Evolutionary conservation across 2,797 vertebrate species (phyloP), one percentile per base, ranked within the genome.

Genomic region (Peromyscus attwateri): DNA sequence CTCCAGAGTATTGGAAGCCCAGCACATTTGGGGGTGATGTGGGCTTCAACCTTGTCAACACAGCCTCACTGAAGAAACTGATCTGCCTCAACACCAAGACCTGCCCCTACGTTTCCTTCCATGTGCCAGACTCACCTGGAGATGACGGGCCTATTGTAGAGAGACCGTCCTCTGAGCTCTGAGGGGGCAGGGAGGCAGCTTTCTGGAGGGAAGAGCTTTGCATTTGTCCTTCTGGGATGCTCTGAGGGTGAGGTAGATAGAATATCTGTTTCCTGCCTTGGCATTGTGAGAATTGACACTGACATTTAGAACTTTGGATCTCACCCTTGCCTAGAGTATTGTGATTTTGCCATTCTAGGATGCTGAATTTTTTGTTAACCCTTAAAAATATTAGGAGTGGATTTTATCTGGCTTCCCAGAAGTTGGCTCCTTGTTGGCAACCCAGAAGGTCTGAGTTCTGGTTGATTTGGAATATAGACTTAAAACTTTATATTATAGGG

Each of bases 1-100:
- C 99, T 60, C 99, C 99, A 0, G 99, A 99, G 89, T 99, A 99
- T 98, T 99, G 99, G 99, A 99, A 99, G 93, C 99, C 99, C 37
- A 99, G 99, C 97, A 99, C 99, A 0, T 99, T 99, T 0, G 99
- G 99, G 0, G 99, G 99, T 5, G 98, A 99, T 34, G 98, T 96
- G 0, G 99, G 99, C 83, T 99, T 99, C 95, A 98, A 99, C 92
- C 98, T 99, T 0, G 98, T 99, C 62, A 99, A 99, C 96, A 99
- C 99, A 0, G 99, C 99, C 0, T 98, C 99, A 0, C 97, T 99
- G 3, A 57, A 99, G 98, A 99, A 99, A 82, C 98, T 99, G 0
- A 99, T 99, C 76, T 99, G 99, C 96, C 99, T 99, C 90, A 99
- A 99, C 1, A 99, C 99, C 84, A 99, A 99, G 98, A 99, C 98